Conservation (phyloP, 2,888 invertebrate genomes). For the Cylloceria caligata region DNA sequence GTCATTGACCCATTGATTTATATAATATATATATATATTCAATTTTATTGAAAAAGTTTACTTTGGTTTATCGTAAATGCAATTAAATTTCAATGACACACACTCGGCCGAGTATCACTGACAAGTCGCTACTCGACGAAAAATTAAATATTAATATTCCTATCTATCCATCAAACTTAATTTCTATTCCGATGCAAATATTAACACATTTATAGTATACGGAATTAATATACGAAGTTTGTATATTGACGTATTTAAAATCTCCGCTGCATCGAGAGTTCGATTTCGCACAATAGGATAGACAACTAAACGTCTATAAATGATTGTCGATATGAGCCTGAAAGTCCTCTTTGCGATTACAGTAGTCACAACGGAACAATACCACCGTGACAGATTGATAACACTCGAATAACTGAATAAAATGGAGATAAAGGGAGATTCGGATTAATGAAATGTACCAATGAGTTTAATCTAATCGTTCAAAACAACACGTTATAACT, state of each 20-base stretch:
- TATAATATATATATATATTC: too few relatives aligned
- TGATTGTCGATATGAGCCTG: not conserved
- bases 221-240: too few relatives aligned
- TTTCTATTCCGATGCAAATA: not conserved
- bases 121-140: too few relatives aligned
- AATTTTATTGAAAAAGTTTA: too few relatives aligned
- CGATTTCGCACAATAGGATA: too few relatives aligned
- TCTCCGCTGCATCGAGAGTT: not conserved
- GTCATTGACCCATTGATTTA: too few relatives aligned
- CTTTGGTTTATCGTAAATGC: too few relatives aligned
- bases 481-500: slow-evolving; percentile 9
- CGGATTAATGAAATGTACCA: not conserved
- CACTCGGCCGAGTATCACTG: too few relatives aligned
- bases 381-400: not conserved
- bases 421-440: slow-evolving; percentile 14
- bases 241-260: too few relatives aligned
- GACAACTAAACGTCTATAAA: not conserved
- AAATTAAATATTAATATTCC: not conserved
- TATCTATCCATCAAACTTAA: not conserved
- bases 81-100: too few relatives aligned
- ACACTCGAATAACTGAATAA: slow-evolving; percentile 7
- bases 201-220: too few relatives aligned
- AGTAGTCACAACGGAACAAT: not conserved
- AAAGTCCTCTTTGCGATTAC: not conserved
- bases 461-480: not conserved